These are phyloP conservation scores for Drosophila melanica DNA, from an alignment of 1,140 invertebrate species.

Conservation along the genomic window DNA sequence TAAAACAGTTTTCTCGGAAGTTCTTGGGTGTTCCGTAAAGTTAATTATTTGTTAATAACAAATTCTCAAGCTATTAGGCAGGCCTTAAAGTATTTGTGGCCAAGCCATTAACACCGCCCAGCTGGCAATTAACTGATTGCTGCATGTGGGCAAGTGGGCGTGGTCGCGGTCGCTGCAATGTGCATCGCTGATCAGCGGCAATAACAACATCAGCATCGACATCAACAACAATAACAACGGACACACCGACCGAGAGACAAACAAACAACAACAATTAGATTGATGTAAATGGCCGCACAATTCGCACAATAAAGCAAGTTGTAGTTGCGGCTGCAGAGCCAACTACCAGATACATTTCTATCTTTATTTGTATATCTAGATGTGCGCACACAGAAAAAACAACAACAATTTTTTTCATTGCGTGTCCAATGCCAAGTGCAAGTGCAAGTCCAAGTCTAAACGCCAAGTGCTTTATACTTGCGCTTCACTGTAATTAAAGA, in stretches of 20 bases:
- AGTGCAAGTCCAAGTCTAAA: slow-evolving; percentile 20
- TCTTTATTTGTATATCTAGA: slow-evolving; percentile 41
- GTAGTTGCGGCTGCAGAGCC: slow-evolving; percentile 58
- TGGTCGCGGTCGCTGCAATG: slow-evolving; percentile 15
- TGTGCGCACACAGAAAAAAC: neutral
- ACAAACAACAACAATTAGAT: slow-evolving; percentile 53
- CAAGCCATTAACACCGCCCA: too few relatives aligned
- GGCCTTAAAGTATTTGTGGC: too few relatives aligned
- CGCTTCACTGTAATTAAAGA: slow-evolving; percentile 53
- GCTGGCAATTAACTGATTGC: slow-evolving; percentile 2
- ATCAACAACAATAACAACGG: slow-evolving; percentile 13
- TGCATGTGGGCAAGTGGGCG: slow-evolving; percentile 22
- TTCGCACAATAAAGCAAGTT: slow-evolving; percentile 71
- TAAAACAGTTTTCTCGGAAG: too few relatives aligned
- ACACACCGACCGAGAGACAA: neutral
- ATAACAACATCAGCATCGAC: slow-evolving; percentile 2
- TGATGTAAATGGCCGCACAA: slow-evolving; percentile 71
- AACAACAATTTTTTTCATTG: neutral
- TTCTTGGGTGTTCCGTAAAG: too few relatives aligned
- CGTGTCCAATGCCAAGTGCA: slow-evolving; percentile 22
- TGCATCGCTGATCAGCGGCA: slow-evolving; percentile 47
- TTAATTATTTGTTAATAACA: too few relatives aligned
- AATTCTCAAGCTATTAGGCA: too few relatives aligned
- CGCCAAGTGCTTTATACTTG: slow-evolving; percentile 29
- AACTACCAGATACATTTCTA: slow-evolving; percentile 44